Percentiles rank a stretch among this genome's conserved stretches.
These are phyloP conservation scores for Betta splendens DNA, from an alignment of 2,797 vertebrate genomes.

Conservation along the genomic window DNA sequence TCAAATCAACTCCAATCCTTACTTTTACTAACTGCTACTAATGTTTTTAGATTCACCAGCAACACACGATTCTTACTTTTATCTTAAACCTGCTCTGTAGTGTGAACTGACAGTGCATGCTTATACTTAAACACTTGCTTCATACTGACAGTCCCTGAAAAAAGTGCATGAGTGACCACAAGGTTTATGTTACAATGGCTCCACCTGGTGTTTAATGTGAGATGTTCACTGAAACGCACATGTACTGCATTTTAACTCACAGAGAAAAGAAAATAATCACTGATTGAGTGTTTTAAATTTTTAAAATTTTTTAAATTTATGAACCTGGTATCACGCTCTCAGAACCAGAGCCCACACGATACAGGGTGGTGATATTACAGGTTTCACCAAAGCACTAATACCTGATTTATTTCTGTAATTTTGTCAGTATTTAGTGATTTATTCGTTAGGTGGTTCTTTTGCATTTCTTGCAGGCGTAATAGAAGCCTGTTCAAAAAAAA, in stretches of 20 bases:
- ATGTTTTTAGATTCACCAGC: too few relatives aligned
- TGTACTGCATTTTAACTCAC: neutral
- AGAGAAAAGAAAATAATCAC: neutral
- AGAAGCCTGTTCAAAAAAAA: slow-evolving; percentile 3
- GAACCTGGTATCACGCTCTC: too few relatives aligned
- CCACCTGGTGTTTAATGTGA: slow-evolving; percentile 56
- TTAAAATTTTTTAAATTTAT: too few relatives aligned
- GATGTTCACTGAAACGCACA: neutral
- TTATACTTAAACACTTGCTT: neutral
- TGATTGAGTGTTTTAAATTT: neutral
- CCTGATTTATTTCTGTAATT: neutral
- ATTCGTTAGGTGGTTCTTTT: slow-evolving; percentile 12
- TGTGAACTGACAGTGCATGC: neutral
- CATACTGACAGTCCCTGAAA: neutral
- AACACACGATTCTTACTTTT: too few relatives aligned
- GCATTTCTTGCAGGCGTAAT: slow-evolving; percentile 18
- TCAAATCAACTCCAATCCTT: too few relatives aligned
- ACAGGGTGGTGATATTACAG: too few relatives aligned
- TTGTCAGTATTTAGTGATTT: slow-evolving; percentile 4
- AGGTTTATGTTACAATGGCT: slow-evolving; percentile 36
- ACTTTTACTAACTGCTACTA: too few relatives aligned
- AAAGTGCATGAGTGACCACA: neutral
- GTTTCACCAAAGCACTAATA: neutral
- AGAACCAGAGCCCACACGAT: neutral
- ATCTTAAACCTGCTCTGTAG: neutral